Evolutionary conservation across 2,113 vertebrate genomes (phyloP).

Genomic region (Damaliscus lunatus): DNA sequence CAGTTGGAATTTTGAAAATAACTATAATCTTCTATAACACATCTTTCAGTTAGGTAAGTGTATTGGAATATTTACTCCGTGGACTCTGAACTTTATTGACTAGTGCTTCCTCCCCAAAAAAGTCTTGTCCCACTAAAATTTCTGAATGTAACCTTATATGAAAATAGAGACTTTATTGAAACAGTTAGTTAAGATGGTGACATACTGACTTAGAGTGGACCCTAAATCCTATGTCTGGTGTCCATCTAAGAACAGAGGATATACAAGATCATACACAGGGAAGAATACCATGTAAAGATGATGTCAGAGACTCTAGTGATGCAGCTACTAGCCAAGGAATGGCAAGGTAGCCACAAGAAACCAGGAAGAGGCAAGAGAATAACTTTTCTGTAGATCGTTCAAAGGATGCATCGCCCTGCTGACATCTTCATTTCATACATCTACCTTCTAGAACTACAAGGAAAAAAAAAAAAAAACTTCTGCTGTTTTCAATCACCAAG

Average conservation of each 20-base stretch:
- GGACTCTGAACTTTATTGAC: background rate
- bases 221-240: background rate
- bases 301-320: background rate
- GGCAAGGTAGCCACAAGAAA: background rate
- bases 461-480: background rate
- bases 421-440: background rate
- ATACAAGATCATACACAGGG: background rate
- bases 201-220: background rate
- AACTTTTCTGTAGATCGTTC: background rate
- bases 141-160: background rate
- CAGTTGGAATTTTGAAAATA: background rate
- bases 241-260: background rate
- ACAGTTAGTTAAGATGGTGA: background rate
- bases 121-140: background rate
- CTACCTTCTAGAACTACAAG: background rate
- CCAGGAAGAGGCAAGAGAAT: background rate
- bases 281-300: background rate
- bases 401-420: fast-evolving
- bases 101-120: background rate
- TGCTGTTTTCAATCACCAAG: background rate
- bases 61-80: background rate
- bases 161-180: background rate
- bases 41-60: background rate
- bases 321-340: background rate
- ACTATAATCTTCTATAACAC: background rate